Evolutionary conservation across 2,113 vertebrate species (phyloP).

Genomic region (Neopipo cinnamomea): DNA sequence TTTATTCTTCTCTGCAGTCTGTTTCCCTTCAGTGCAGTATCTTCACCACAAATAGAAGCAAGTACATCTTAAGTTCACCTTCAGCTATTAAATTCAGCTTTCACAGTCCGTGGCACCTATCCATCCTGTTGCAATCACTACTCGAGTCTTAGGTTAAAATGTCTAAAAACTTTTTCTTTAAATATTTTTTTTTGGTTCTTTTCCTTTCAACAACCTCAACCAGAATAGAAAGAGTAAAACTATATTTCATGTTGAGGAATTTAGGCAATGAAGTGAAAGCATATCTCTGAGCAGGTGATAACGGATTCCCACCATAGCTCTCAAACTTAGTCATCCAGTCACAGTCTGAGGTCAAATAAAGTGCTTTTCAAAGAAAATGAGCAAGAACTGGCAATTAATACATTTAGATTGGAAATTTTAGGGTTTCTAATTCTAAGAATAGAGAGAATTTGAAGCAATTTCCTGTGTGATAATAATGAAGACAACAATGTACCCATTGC

Average conservation of each 20-base stretch:
- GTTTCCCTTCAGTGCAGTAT: not conserved
- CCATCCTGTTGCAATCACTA: not conserved
- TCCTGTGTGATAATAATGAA: not conserved
- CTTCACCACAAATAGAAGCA: not conserved
- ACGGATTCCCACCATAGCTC: conserved; percentile 29
- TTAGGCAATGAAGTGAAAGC: not conserved
- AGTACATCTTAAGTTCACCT: not conserved
- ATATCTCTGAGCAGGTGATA: not conserved
- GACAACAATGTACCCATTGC: not conserved
- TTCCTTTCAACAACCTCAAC: not conserved
- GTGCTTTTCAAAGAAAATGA: conserved; percentile 30
- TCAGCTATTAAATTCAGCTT: not conserved
- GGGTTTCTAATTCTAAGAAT: not conserved
- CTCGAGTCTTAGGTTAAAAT: not conserved
- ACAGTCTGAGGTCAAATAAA: conserved; percentile 15
- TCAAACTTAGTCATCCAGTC: conserved; percentile 37
- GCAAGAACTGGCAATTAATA: conserved; percentile 26
- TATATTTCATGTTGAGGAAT: not conserved
- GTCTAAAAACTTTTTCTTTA: not conserved
- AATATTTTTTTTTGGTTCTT: not conserved
- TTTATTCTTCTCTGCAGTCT: not conserved
- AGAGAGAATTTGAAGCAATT: not conserved
- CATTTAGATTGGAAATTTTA: conserved; percentile 1
- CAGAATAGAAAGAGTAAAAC: not conserved
- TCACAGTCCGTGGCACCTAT: not conserved